Base-by-base conservation (phyloP, 1,140 invertebrate species). In the Drosophila arizonae region DNA sequence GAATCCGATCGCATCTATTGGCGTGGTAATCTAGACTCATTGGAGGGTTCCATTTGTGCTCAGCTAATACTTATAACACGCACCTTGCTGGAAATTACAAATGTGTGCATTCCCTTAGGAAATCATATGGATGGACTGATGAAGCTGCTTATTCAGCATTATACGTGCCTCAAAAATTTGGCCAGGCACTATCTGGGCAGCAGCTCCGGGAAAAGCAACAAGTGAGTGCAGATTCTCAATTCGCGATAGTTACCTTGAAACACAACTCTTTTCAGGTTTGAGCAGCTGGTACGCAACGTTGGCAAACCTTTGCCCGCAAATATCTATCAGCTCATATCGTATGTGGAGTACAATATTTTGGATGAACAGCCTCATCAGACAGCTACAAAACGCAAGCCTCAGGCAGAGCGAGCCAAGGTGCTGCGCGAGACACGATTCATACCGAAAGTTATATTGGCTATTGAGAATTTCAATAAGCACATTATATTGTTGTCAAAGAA, bases 391-490 rank as follows among this genome's bases (percentile, higher is more conserved):
- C 76, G 77, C 15, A 89, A 94, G 60, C 80, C 92, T 0, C 82
- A 85, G 21, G 76, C 89, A 0, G 90, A 93, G 48, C 93, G 93
- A 15, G 93, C 92, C n/a, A 94, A 94, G 91, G 92, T 95, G 45
- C 82, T 95, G 6, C 92, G 92, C 45, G 93, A 95, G 85, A 94
- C 94, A 0, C 93, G 93, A 75, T 75, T 91, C 4, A 94, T 95
- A 76, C 94, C 94, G 3, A 93, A 93, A 65, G 92, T 94, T 0
- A 90, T 94, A 57, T 93, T 92, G 70, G 93, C 93, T 71, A 93
- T 94, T 11, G 94, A 95, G 90, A 93, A 93, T 70, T 94, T 94
- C 60, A 93, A 94, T 41, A 94, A 94, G 80, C 93, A 92, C 60
- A 86, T 94, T 39, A 92, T 94, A 26, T 64, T 93, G 9, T 85